Evolutionary conservation across 2,888 invertebrate genomes (phyloP).

Genomic region (Malacosoma neustria): DNA sequence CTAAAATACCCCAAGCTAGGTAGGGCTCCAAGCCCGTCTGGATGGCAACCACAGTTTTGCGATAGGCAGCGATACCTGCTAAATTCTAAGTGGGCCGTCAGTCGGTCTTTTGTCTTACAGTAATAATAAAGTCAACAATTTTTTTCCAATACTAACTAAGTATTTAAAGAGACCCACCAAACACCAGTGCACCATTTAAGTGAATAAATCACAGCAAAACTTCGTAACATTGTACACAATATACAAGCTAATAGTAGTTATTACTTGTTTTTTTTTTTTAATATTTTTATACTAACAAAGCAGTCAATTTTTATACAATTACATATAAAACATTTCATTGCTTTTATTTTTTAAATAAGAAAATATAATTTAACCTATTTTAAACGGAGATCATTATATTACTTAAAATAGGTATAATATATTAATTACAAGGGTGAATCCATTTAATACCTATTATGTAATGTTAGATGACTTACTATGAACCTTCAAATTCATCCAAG

Average conservation of each 20-base stretch:
- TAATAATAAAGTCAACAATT: too few species aligned
- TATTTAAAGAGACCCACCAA: too few species aligned
- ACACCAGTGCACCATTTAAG: conserved; percentile 22
- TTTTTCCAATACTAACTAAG: too few species aligned
- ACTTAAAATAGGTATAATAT: conserved; percentile 29
- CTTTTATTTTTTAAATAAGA: conserved; percentile 41
- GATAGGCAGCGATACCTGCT: too few species aligned
- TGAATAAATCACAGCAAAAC: conserved; percentile 37
- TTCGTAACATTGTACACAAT: conserved; percentile 58
- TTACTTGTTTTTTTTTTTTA: conserved; percentile 1
- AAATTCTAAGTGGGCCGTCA: too few species aligned
- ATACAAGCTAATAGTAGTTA: conserved; percentile 14
- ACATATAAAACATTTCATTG: conserved; percentile 18
- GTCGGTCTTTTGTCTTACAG: too few species aligned
- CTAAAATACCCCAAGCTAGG: too few species aligned
- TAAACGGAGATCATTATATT: conserved; percentile 58
- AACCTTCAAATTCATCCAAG: too few species aligned
- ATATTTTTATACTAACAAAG: conserved; percentile 35
- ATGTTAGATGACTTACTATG: not conserved
- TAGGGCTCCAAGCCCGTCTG: too few species aligned
- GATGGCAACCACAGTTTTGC: too few species aligned
- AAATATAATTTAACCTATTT: conserved; percentile 63
- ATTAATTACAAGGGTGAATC: conserved; percentile 15
- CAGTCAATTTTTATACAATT: conserved; percentile 32
- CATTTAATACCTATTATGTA: not conserved